Base-by-base conservation (phyloP, 1,140 invertebrate species). In the Anastrepha obliqua region DNA sequence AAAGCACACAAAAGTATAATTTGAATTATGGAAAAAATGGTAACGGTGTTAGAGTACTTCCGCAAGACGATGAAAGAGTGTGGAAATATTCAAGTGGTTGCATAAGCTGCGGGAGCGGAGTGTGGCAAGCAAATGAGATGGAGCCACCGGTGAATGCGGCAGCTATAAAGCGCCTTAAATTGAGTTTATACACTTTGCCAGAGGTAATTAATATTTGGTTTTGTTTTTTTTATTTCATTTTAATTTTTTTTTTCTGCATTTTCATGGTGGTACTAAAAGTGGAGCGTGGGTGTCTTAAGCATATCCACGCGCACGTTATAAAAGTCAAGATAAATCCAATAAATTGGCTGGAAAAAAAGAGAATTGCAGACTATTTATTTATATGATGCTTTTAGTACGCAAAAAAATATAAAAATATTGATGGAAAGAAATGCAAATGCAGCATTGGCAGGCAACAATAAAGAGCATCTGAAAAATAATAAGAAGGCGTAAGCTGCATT, bases 121-220 rank as follows among this genome's bases (percentile, higher is more conserved):
- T 55, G 11, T 55, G 51, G 51, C 39, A 7, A 44, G 42, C 39
- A 44, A 44, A n/a, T 74, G 11, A 7, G 44, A 17, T 6, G 44
- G 44, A 74, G 3, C 67, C 42, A 74, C 42, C 39, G 15, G 9
- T n/a, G 3, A n/a, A 17, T 42, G 39, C 39, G 67, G 15, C 13
- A n/a, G 42, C 67, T 42, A 47, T 74, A 74, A 74, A 74, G 1
- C 13, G 5, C 42, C 42, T 74, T 47, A 44, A n/a, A 15, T 47
- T 7, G 42, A 44, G 67, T 47, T 74, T 47, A 47, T 17, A 44
- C 39, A 47, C 67, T 55, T 55, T 55, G 11, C 42, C 42, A 15
- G 2, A 47, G 67, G 42, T 74, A 47, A 74, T 74, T 74, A 74
- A 47, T 74, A 47, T 74, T 74, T 74, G 67, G 4, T 74, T 74